Conservation (phyloP, 1,140 invertebrate species). For the Seison nebaliae region DNA sequence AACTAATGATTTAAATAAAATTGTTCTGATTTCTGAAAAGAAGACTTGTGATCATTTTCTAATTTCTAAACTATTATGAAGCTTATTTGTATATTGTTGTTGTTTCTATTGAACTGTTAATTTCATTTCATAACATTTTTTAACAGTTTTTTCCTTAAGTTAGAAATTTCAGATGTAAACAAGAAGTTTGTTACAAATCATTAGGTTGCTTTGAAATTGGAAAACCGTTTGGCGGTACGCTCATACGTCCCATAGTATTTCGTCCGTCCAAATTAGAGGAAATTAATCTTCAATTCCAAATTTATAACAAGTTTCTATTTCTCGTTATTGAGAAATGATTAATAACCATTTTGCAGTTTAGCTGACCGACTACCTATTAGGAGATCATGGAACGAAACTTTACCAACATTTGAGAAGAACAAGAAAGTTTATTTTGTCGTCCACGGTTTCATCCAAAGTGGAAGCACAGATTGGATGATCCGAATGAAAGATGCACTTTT, state of each 20-base stretch:
- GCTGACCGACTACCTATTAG: no score
- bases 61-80: no score
- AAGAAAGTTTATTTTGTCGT: not conserved
- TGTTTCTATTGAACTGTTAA: no score
- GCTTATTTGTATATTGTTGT: no score
- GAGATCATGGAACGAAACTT: no score
- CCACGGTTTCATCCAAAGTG: conserved; percentile 75
- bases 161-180: not conserved
- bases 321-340: not conserved
- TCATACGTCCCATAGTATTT: conserved; percentile 9
- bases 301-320: conserved; percentile 9
- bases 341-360: no score
- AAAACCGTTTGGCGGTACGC: conserved; percentile 10
- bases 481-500: conserved; percentile 13
- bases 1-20: no score
- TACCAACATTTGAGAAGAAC: not conserved
- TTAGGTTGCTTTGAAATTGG: conserved; percentile 7
- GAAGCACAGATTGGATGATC: conserved; percentile 52
- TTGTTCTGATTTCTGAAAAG: no score
- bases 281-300: conserved; percentile 1
- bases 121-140: not conserved
- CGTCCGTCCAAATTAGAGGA: conserved; percentile 1
- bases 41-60: no score
- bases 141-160: not conserved
- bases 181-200: conserved; percentile 8